Conservation (phyloP, 2,797 vertebrate species). For the Sebastes alutus region DNA sequence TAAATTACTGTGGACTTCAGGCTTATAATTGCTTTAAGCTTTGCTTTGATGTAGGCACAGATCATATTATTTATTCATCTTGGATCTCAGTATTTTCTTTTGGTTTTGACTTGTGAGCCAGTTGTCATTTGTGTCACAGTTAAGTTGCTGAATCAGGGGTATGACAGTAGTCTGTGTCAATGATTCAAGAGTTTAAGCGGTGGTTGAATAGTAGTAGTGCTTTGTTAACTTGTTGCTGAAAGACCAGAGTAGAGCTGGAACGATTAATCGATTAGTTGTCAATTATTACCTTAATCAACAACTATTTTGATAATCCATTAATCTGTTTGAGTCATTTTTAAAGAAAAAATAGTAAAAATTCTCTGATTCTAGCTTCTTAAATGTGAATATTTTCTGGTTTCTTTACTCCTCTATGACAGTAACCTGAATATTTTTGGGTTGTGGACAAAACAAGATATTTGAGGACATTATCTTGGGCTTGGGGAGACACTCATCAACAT, state of each 20-base stretch:
- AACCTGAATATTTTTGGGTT: too few relatives aligned
- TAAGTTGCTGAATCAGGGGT: not conserved
- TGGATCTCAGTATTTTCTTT: slow-evolving; percentile 24
- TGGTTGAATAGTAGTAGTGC: not conserved
- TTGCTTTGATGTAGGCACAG: slow-evolving; percentile 17
- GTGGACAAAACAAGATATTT: too few relatives aligned
- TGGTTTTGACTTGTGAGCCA: not conserved
- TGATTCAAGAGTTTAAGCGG: not conserved
- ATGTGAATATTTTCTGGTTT: too few relatives aligned
- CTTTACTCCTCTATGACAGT: too few relatives aligned
- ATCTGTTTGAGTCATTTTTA: too few relatives aligned
- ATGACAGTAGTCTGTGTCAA: not conserved
- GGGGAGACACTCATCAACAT: too few relatives aligned
- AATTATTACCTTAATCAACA: too few relatives aligned
- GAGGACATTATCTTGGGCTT: too few relatives aligned
- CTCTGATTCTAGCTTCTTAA: too few relatives aligned
- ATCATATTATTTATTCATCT: slow-evolving; percentile 22
- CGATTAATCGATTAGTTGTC: too few relatives aligned
- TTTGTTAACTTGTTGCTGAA: slow-evolving; percentile 2
- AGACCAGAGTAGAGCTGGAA: not conserved
- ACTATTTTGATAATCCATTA: too few relatives aligned
- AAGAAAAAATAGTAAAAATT: too few relatives aligned
- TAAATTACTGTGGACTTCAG: slow-evolving; percentile 1
- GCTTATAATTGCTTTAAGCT: slow-evolving; percentile 20
- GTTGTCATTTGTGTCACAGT: not conserved